Base-by-base conservation (phyloP, 2,888 invertebrate genomes). In the Drosophila anceps region DNA sequence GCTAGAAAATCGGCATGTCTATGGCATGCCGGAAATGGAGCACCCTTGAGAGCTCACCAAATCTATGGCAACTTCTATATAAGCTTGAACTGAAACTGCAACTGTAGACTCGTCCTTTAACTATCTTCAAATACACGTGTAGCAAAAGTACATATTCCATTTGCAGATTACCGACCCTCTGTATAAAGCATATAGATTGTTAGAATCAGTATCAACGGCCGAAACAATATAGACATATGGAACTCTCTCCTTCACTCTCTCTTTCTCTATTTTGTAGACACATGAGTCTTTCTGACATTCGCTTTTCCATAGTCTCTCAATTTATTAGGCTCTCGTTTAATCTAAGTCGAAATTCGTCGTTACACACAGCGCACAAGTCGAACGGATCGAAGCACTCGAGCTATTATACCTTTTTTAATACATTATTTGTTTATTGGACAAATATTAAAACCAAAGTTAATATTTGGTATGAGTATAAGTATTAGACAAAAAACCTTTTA, bases 11-110 rank as follows among this genome's bases (percentile, higher is more conserved):
- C n/a, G 7, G 48, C n/a, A n/a, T n/a, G n/a, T 31, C 20, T 59
- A 46, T 41, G 29, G 31, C 29, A 48, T 57, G 50, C 50, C 48
- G 51, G 51, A 63, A 72, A 67, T 72, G 27, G 18, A 61, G 63
- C 64, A 46, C 76, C 44, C 73, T 77, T 24, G 51, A 53, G 24
- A 8, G 5, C 29, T 5, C 4, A 37, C 13, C 2, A 13, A 20
- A 15, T 13, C 18, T 18, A 33, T 46, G 18, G 46, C 35, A 37
- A 15, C 13, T 31, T 29, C 13, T 12, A 13, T 18, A 33, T 12
- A 37, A 41, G 2, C 24, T 24, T 18, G 15, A 9, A 9, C 39
- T 39, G n/a, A 39, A n/a, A 2, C 39, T 2, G n/a, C 39, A 39
- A 10, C 39, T 0, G n/a, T n/a, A 39, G 39, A 39, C n/a, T 9